Percentiles rank a stretch among this genome's conserved stretches.
phyloP scores from a whole-genome alignment of 2,797 vertebrate species.

The Phrynocephalus forsythii region DNA sequence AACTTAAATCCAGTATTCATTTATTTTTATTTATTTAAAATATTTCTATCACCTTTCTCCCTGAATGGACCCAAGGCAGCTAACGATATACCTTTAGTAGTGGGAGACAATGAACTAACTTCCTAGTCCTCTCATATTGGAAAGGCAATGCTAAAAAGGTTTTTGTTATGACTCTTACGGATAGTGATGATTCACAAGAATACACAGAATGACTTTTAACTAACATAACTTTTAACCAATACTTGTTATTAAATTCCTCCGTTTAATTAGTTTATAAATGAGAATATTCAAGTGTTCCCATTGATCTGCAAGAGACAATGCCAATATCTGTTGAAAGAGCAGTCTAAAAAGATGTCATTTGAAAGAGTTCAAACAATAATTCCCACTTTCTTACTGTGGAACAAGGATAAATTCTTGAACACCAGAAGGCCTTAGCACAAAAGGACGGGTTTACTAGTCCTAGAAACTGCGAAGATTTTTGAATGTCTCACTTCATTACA shows the following conservation, averaged over 20 bases:
- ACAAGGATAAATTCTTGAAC: slow-evolving; percentile 29
- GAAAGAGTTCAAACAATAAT: neutral
- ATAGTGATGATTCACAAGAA: neutral
- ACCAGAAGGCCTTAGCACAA: neutral
- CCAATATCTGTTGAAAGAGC: slow-evolving; percentile 2
- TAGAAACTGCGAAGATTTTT: slow-evolving; percentile 59
- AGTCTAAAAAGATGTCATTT: neutral
- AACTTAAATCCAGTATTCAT: too few species aligned
- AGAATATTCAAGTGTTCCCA: neutral
- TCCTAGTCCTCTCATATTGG: neutral
- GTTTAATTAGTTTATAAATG: neutral
- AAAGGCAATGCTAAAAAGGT: neutral
- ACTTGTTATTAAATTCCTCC: neutral
- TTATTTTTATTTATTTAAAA: too few species aligned
- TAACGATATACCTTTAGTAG: too few species aligned
- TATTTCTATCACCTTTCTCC: too few species aligned
- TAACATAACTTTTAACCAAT: neutral
- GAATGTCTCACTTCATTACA: slow-evolving; percentile 70
- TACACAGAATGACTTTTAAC: neutral
- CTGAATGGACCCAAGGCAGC: too few species aligned
- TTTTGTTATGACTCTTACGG: neutral
- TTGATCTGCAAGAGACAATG: neutral
- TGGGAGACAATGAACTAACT: too few species aligned
- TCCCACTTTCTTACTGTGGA: slow-evolving; percentile 6
- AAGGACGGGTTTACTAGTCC: slow-evolving; percentile 43